Evolutionary conservation across 2,113 vertebrate genomes (phyloP), one percentile per base, ranked within the genome.

Genomic region (Thymallus thymallus): DNA sequence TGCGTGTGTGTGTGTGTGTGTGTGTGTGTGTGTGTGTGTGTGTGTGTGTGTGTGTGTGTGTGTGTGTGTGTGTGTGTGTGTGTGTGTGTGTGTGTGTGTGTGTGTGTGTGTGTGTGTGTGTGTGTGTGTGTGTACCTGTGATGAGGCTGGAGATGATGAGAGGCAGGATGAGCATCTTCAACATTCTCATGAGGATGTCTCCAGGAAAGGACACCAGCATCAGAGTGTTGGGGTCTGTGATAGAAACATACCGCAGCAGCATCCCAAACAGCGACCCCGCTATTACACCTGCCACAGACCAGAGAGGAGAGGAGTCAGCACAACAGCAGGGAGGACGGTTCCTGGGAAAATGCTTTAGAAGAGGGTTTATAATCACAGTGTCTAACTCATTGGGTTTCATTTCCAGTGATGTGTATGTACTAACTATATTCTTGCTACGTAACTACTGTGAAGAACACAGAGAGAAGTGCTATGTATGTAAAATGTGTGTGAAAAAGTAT

Each of bases 111-210:
- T 22, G 70, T 18, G 6, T 9, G 46, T 18, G 68, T 20, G 68
- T 10, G 45, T 26, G 46, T 18, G 5, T 51, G 3, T 51, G 32
- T 10, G 22, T 56, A 94, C 94, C 94, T 85, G 94, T 93, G 82
- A 95, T 95, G 12, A 95, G 93, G 74, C 94, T 95, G 86, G 94
- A 95, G 75, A 94, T 94, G 87, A 95, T 93, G 1, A 95, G 92
- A 14, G 94, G 94, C 73, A 95, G 88, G 79, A 95, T 95, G 72
- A 95, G 90, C 94, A 95, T 95, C 87, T 95, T 95, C 70, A 95
- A 83, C 94, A 94, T 94, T 80, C 94, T 92, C 94, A 95, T 95
- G 10, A 95, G 92, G 79, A 94, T 91, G 69, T 95, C 94, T 55
- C 94, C 94, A 0, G 94, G 94, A 76, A 95, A 95, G 68, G 94